phyloP scores from a whole-genome alignment of 2,888 invertebrate genomes.

The Nowickia ferox region DNA sequence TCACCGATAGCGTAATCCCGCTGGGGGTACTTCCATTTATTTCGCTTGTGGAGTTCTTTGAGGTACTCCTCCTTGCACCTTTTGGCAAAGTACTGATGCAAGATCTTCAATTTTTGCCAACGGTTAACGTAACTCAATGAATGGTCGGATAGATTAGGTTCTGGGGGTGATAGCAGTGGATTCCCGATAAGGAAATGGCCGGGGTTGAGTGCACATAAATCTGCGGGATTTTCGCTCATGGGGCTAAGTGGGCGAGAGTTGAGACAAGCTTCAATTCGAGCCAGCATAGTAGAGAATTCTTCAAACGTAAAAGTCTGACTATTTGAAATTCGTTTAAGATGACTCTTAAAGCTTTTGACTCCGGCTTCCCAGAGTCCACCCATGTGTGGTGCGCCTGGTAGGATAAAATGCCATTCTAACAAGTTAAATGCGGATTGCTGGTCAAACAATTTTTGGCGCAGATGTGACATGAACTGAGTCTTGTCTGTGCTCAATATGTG shows the following conservation, averaged over 20 bases:
- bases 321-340: slow-evolving; percentile 26
- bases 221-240: slow-evolving; percentile 30
- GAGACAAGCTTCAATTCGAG: slow-evolving; percentile 41
- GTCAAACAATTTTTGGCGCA: background rate
- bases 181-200: slow-evolving; percentile 29
- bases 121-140: slow-evolving; percentile 10
- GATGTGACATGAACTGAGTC: background rate
- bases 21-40: slow-evolving; percentile 60
- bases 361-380: slow-evolving; percentile 49
- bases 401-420: slow-evolving; percentile 39
- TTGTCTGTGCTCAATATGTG: slow-evolving; percentile 24
- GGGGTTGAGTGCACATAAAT: slow-evolving; percentile 22
- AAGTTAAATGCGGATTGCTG: background rate
- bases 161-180: slow-evolving; percentile 24
- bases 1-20: slow-evolving; percentile 17
- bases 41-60: slow-evolving; percentile 37
- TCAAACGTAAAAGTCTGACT: slow-evolving; percentile 42
- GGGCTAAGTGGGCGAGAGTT: slow-evolving; percentile 48
- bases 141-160: background rate
- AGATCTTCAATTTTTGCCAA: slow-evolving; percentile 25
- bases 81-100: slow-evolving; percentile 25
- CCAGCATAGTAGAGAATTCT: slow-evolving; percentile 38
- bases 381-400: slow-evolving; percentile 42
- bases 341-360: slow-evolving; percentile 45
- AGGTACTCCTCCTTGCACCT: slow-evolving; percentile 63